Evolutionary conservation across 1,140 invertebrate genomes (phyloP), one percentile per base, ranked within the genome.

Genomic region (Bemisia tabaci): DNA sequence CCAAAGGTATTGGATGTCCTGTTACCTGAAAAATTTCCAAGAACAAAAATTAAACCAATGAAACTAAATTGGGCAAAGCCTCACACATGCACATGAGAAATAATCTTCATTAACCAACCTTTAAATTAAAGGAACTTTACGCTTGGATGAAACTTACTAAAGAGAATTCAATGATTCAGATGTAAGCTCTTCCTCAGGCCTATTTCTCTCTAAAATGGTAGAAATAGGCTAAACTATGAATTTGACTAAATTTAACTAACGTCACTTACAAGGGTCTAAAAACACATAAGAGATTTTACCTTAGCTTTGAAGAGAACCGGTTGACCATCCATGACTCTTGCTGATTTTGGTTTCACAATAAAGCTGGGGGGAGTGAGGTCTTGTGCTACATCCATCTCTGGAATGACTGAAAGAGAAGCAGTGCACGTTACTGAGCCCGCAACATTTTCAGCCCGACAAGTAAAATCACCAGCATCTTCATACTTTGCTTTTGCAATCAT

Each of bases 311-410:
- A 83, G 70, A 85, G 82, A 25, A 92, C 88, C 73, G 90, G 86
- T 74, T 96, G 92, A 59, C 92, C 92, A 77, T 97, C 94, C 92
- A 96, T 97, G 9, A 96, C 88, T 72, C 87, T 85, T 1, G 88
- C 77, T 22, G 88, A 84, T 61, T 83, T 80, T 63, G 94, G 79
- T 72, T 82, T 83, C 72, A 84, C 84, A 21, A 85, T 79, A 71
- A 95, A 93, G 69, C 83, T 81, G 23, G 93, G 93, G 22, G 88
- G 84, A n/a, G 76, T 73, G 23, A 87, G 79, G 75, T 87, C 84
- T 25, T 81, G 72, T 1, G 82, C 78, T 69, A 84, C 79, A 73
- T 86, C 82, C 75, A 82, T 82, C 70, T 83, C 81, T 60, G 87
- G 82, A 27, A 86, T 73, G 27, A 92, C 75, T 70, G 85, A 82